A percentile compares a stretch with the other conserved stretches of the same genome.
These are phyloP conservation scores for Halichoerus grypus DNA, from an alignment of 2,113 vertebrate species.

Conservation along the genomic window DNA sequence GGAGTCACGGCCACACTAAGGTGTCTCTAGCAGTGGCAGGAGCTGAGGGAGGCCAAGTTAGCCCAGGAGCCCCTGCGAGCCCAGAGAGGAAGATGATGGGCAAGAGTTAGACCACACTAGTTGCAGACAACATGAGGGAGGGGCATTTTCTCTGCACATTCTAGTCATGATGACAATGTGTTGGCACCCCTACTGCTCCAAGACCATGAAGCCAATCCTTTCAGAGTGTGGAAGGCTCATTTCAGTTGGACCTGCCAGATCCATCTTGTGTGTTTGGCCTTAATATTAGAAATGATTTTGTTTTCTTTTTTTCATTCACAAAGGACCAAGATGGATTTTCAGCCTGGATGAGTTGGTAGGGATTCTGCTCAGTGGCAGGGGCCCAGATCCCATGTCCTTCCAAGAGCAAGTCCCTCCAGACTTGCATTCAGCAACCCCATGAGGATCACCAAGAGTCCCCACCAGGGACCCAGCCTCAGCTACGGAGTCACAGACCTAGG, in stretches of 20 bases:
- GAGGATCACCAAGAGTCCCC: neutral
- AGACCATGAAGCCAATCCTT: neutral
- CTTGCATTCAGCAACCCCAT: neutral
- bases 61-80: neutral
- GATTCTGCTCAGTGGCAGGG: neutral
- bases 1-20: neutral
- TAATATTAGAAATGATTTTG: neutral
- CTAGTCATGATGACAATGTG: fast-evolving
- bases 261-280: neutral
- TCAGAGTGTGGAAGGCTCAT: neutral
- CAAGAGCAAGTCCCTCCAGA: no score
- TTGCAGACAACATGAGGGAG: neutral
- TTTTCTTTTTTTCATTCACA: neutral
- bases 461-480: neutral
- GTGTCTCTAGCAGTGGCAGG: neutral
- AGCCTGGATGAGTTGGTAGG: neutral
- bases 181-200: fast-evolving
- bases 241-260: neutral
- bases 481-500: neutral
- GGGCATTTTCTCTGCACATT: neutral
- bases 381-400: fast-evolving
- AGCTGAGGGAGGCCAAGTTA: neutral
- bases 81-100: neutral
- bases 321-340: neutral
- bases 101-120: neutral